Percentiles rank a stretch among this genome's conserved stretches.
These are phyloP conservation scores for Dreissena rostriformis DNA, from an alignment of 1,140 invertebrate species.

Conservation along the genomic window DNA sequence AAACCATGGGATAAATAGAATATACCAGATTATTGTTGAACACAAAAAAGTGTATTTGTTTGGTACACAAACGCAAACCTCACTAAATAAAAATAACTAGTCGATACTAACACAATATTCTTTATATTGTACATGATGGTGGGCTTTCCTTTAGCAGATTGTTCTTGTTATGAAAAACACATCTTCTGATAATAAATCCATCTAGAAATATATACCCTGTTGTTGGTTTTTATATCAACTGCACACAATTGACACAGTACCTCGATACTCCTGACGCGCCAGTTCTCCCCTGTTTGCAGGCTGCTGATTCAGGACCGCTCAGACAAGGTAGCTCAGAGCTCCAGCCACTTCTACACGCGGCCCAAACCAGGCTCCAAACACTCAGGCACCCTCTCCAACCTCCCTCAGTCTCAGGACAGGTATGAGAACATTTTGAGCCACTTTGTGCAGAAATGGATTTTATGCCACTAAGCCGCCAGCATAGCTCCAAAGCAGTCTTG, in stretches of 20 bases:
- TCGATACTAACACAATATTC: background rate
- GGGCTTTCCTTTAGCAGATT: no score
- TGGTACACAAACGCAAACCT: background rate
- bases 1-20: no score
- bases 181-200: no score
- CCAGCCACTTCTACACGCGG: constrained; percentile 77
- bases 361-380: constrained; percentile 62
- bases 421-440: constrained; percentile 22
- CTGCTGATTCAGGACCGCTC: constrained; percentile 75
- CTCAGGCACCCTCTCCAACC: constrained; percentile 73
- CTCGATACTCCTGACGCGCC: background rate
- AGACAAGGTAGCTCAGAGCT: constrained; percentile 78
- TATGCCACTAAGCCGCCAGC: no score
- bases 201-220: no score
- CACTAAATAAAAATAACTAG: background rate
- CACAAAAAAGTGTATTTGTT: background rate
- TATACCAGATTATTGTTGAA: no score
- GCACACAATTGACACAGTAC: background rate
- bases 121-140: no score
- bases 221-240: no score
- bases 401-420: constrained; percentile 76
- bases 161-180: no score
- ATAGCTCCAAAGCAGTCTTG: no score
- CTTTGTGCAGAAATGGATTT: no score
- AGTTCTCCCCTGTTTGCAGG: constrained; percentile 65